Evolutionary conservation across 2,113 vertebrate species (phyloP), one percentile per base, ranked within the genome.

Genomic region (Nettapus auritus): DNA sequence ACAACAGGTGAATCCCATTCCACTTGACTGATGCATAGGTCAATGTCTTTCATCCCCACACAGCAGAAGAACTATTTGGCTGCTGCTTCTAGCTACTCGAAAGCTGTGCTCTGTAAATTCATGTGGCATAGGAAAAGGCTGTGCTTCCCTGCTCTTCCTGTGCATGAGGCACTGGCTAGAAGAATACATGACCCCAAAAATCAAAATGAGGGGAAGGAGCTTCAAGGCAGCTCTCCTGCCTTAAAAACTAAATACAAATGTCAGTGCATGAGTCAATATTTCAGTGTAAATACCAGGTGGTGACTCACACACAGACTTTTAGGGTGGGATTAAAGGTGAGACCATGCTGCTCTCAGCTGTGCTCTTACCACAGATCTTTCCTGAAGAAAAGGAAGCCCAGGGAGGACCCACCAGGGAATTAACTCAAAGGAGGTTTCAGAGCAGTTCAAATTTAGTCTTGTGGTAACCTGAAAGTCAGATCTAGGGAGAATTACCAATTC

Each of bases 31-130:
- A 56, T 56, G 53, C 14, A 38, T 22, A 60, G 13, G 28, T 29
- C 25, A 29, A 40, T 2, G 3, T 7, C 28, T 87, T 84, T 46
- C 14, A 25, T 10, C 6, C 14, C n/a, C 16, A 0, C 14, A 28
- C 36, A 22, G 11, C 1, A 62, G 26, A 52, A 22, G 3, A 73
- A 59, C 17, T 67, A 2, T 23, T 36, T 42, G 26, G 22, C 19
- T 88, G 55, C 36, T 0, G 0, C 59, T 90, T 73, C 64, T 16
- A 62, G 15, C 2, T 9, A 9, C 1, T 5, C 52, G 42, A 50
- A 84, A 74, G 13, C 31, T 34, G 8, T 9, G 22, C 17, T 29
- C 71, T 26, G 33, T 70, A 60, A 79, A 79, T 34, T 36, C 25
- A 34, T 0, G 9, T 10, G 81, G 19, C 64, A 81, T 6, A 36